Evolutionary conservation across 92 coral and sea anemone species (phyloP).

Genomic region (Phymanthus crucifer): DNA sequence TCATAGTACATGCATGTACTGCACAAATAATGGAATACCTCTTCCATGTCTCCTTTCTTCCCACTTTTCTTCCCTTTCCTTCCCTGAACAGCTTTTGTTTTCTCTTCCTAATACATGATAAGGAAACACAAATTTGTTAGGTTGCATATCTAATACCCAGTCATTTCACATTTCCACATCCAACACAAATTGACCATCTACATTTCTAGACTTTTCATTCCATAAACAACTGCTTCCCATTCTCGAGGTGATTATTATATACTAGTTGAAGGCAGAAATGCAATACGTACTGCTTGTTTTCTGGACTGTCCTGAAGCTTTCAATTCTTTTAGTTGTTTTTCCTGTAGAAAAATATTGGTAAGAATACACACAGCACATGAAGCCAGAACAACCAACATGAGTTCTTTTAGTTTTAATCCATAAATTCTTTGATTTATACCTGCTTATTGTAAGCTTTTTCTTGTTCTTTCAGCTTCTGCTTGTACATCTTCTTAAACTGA

Average conservation of each 20-base stretch:
- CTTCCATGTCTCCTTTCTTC: conserved; percentile 81
- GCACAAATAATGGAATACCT: conserved; percentile 46
- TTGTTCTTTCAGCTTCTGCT: conserved; percentile 90
- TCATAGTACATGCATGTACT: neutral
- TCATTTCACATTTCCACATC: too few relatives aligned
- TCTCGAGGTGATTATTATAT: neutral
- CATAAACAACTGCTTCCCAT: neutral
- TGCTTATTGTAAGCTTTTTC: conserved; percentile 89
- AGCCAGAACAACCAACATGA: neutral
- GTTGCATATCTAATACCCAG: neutral
- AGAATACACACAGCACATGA: neutral
- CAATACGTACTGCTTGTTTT: conserved; percentile 85
- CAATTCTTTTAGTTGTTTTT: conserved; percentile 86
- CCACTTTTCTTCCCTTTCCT: conserved; percentile 88
- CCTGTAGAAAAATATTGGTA: conserved; percentile 40
- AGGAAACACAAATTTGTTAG: neutral
- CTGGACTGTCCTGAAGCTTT: conserved; percentile 93
- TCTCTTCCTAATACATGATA: conserved; percentile 78
- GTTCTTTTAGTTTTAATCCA: neutral
- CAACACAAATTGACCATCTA: neutral
- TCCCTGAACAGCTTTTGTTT: conserved; percentile 88
- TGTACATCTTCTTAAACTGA: conserved; percentile 97
- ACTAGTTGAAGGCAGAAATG: too few relatives aligned
- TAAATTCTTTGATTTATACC: conserved; percentile 35
- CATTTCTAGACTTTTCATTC: neutral